These are phyloP conservation scores for Apodemus speciosus DNA, from an alignment of 2,113 vertebrate species.

Conservation along the genomic window DNA sequence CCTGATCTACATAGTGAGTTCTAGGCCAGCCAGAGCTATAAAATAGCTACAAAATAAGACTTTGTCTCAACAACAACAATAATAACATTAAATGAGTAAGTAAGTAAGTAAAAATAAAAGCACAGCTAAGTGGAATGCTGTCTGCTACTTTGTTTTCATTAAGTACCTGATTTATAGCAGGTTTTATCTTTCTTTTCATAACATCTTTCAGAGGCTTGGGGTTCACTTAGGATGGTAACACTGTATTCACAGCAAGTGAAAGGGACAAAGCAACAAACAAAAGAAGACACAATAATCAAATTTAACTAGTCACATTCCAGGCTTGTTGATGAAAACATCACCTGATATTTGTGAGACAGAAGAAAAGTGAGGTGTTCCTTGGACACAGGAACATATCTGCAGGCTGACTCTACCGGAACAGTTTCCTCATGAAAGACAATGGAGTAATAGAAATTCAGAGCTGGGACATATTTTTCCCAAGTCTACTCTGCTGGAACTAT, in stretches of 20 bases:
- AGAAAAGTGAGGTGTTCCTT: constrained; percentile 45
- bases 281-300: constrained; percentile 12
- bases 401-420: constrained; percentile 41
- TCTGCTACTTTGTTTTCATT: neutral
- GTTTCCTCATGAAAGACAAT: constrained; percentile 44
- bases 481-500: constrained; percentile 16
- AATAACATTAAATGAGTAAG: neutral
- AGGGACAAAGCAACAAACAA: constrained; percentile 11
- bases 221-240: constrained; percentile 14
- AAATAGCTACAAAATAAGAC: neutral
- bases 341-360: constrained; percentile 66
- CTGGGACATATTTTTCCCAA: constrained; percentile 33
- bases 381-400: neutral
- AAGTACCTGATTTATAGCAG: neutral
- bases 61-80: neutral
- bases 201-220: constrained; percentile 54
- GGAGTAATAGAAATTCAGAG: constrained; percentile 25
- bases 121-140: constrained; percentile 46
- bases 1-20: neutral
- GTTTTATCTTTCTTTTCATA: constrained; percentile 37
- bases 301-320: constrained; percentile 66
- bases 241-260: neutral
- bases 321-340: constrained; percentile 46
- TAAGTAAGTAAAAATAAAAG: constrained; percentile 41
- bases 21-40: neutral